Percentiles rank a stretch among this genome's conserved stretches.
Evolutionary conservation across 2,888 invertebrate genomes (phyloP).

Genomic region (Diarsia rubi): DNA sequence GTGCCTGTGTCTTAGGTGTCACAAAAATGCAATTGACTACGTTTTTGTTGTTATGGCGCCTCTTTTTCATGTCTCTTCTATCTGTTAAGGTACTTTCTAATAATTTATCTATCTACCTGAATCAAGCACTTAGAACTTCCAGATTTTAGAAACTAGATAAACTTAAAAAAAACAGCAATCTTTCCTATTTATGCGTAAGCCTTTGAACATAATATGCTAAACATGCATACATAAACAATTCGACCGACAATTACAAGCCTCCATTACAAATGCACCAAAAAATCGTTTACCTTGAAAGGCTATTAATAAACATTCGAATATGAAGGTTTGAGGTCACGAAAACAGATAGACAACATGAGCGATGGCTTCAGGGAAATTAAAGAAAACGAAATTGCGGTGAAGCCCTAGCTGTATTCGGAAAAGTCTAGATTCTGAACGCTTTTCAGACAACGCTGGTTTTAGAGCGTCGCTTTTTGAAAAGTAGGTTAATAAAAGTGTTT

Average conservation of each 20-base stretch:
- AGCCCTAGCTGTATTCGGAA: slow-evolving; percentile 51
- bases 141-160: too few species aligned
- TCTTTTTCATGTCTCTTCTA: not conserved
- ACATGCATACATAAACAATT: not conserved
- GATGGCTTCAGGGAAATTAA: slow-evolving; percentile 77
- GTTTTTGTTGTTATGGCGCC: too few species aligned
- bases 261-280: slow-evolving; percentile 5
- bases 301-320: slow-evolving; percentile 57
- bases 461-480: slow-evolving; percentile 46
- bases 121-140: not conserved
- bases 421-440: slow-evolving; percentile 58
- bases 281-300: slow-evolving; percentile 16
- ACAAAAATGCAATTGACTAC: too few species aligned
- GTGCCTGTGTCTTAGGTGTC: too few species aligned
- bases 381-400: slow-evolving; percentile 74
- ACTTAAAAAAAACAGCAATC: not conserved
- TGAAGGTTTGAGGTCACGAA: slow-evolving; percentile 56
- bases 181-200: not conserved
- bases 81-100: not conserved
- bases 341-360: slow-evolving; percentile 72
- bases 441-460: slow-evolving; percentile 44
- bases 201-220: not conserved
- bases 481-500: slow-evolving; percentile 62
- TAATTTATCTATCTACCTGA: not conserved
- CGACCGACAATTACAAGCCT: not conserved